Percentiles rank a stretch among this genome's conserved stretches.
Evolutionary conservation across 2,113 vertebrate species (phyloP).

Genomic region (Heterocephalus glaber): DNA sequence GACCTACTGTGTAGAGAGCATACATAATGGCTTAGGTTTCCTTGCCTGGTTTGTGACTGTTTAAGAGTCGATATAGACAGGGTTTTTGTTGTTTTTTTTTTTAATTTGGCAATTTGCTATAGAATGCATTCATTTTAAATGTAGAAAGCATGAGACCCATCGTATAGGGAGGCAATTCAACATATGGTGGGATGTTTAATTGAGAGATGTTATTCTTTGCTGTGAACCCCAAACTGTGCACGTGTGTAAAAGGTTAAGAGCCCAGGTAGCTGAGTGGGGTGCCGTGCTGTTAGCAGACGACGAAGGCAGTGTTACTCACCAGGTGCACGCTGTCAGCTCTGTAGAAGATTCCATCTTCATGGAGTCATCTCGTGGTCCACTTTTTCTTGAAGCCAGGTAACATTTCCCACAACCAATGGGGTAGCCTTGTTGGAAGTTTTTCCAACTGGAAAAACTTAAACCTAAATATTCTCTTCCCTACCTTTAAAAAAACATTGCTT

Average conservation of each 20-base stretch:
- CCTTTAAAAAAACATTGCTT: conserved; percentile 61
- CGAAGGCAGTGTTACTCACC: conserved; percentile 90
- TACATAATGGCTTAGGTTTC: neutral
- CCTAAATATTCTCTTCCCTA: conserved; percentile 44
- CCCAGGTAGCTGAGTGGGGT: conserved; percentile 88
- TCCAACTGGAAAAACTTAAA: conserved; percentile 66
- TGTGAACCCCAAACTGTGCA: conserved; percentile 86
- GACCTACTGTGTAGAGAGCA: neutral
- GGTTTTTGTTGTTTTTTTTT: no score
- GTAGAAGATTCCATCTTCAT: conserved; percentile 93
- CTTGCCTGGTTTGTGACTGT: conserved; percentile 16
- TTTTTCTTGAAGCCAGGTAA: conserved; percentile 91
- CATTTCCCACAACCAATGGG: conserved; percentile 71
- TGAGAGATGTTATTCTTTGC: conserved; percentile 75
- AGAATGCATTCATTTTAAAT: conserved; percentile 67
- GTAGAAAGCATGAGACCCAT: conserved; percentile 57
- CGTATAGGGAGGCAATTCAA: conserved; percentile 46
- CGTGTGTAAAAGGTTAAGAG: conserved; percentile 89
- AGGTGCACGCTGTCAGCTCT: conserved; percentile 90
- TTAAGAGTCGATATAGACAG: neutral
- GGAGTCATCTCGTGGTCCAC: conserved; percentile 89
- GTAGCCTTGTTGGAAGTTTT: conserved; percentile 74
- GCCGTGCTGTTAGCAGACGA: conserved; percentile 89
- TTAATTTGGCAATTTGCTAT: neutral
- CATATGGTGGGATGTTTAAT: conserved; percentile 74